Percentiles rank a stretch among this genome's conserved stretches.
Evolutionary conservation across 2,113 vertebrate species (phyloP).

Genomic region (Toxotes jaculatrix): DNA sequence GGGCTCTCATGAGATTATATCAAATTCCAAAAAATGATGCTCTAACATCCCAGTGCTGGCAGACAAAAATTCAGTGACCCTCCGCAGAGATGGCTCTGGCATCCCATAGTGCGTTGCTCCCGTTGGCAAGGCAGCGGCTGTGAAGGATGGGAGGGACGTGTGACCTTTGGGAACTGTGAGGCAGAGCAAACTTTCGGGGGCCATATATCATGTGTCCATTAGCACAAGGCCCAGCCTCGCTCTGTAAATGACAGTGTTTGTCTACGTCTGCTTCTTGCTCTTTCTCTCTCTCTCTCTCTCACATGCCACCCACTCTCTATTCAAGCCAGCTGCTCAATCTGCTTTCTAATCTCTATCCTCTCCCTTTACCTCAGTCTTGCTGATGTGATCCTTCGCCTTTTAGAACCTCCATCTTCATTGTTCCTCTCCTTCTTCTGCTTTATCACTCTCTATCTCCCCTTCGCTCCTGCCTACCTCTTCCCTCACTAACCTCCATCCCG

Average conservation of each 20-base stretch:
- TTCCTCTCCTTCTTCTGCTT: slow-evolving; percentile 40
- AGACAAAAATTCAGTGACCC: slow-evolving; percentile 15
- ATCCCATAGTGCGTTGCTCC: slow-evolving; percentile 23
- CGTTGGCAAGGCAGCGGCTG: slow-evolving; percentile 10
- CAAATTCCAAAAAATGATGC: background rate
- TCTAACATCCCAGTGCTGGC: slow-evolving; percentile 8
- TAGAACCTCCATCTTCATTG: slow-evolving; percentile 49
- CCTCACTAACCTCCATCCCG: slow-evolving; percentile 42
- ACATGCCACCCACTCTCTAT: slow-evolving; percentile 30
- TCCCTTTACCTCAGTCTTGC: slow-evolving; percentile 34
- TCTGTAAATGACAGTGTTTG: slow-evolving; percentile 72
- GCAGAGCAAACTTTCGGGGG: slow-evolving; percentile 53
- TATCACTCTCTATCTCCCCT: slow-evolving; percentile 39
- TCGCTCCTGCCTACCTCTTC: slow-evolving; percentile 33
- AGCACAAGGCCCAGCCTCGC: slow-evolving; percentile 47
- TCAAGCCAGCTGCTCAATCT: slow-evolving; percentile 37
- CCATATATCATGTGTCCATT: slow-evolving; percentile 69
- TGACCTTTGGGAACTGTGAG: slow-evolving; percentile 59
- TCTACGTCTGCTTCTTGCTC: slow-evolving; percentile 44
- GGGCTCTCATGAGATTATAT: slow-evolving; percentile 37
- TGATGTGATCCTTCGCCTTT: slow-evolving; percentile 47
- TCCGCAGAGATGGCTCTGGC: background rate
- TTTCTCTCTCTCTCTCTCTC: background rate
- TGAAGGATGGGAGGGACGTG: slow-evolving; percentile 36
- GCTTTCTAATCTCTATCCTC: slow-evolving; percentile 39